Conservation (phyloP, 2,888 invertebrate genomes). For the Caenorhabditis japonica region DNA sequence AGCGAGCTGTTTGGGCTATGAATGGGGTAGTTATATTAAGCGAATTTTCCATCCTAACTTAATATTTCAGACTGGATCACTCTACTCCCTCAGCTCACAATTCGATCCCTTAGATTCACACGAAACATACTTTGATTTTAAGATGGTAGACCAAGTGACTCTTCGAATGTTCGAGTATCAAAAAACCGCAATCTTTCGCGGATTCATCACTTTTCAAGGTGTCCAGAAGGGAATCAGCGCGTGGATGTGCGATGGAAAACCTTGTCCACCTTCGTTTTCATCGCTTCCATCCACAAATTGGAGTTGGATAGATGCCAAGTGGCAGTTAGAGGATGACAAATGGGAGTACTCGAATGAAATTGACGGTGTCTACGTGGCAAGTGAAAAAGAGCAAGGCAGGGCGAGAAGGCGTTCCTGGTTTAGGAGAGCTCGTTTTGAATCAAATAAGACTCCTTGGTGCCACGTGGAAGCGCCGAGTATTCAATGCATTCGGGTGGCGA, state of each 20-base stretch:
- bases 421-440: slow-evolving; percentile 42
- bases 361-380: slow-evolving; percentile 14
- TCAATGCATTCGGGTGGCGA: slow-evolving; percentile 37
- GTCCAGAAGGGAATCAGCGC: slow-evolving; percentile 43
- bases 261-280: slow-evolving; percentile 30
- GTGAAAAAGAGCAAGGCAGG: slow-evolving; percentile 28
- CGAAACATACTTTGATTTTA: slow-evolving; percentile 15
- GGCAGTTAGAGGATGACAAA: slow-evolving; percentile 38
- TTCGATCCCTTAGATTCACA: slow-evolving; percentile 34
- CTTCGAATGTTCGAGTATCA: slow-evolving; percentile 54
- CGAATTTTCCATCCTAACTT: neutral
- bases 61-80: slow-evolving; percentile 27
- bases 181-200: slow-evolving; percentile 54
- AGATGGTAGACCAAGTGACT: slow-evolving; percentile 28
- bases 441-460: slow-evolving; percentile 46
- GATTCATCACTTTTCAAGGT: slow-evolving; percentile 50
- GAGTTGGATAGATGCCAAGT: slow-evolving; percentile 43
- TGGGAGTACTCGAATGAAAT: slow-evolving; percentile 51
- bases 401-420: slow-evolving; percentile 44
- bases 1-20: slow-evolving; percentile 53
- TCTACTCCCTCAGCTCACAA: slow-evolving; percentile 30
- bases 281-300: slow-evolving; percentile 34
- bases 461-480: slow-evolving; percentile 47
- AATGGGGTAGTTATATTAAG: slow-evolving; percentile 27
- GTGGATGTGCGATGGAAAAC: slow-evolving; percentile 43